phyloP scores from a whole-genome alignment of 2,888 invertebrate genomes.

The Dinocampus coccinellae region DNA sequence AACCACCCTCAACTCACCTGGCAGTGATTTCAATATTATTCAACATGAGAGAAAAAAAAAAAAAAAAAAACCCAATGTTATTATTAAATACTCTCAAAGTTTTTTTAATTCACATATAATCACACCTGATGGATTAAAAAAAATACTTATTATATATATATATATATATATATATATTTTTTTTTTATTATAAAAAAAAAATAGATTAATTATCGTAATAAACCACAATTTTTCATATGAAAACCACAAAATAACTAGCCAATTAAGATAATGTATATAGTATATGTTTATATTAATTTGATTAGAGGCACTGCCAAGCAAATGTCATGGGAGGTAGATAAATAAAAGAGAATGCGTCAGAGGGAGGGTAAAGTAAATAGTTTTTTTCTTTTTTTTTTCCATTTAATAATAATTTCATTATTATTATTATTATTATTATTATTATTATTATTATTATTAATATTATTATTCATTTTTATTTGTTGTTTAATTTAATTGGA shows the following conservation, averaged over 20 bases:
- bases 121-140: background rate
- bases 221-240: slow-evolving; percentile 1
- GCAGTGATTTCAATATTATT: slow-evolving; percentile 51
- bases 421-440: background rate
- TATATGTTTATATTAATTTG: slow-evolving; percentile 22
- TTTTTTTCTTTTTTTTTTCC: too few relatives aligned
- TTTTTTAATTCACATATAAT: too few relatives aligned
- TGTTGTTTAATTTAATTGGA: too few relatives aligned
- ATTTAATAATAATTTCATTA: slow-evolving; percentile 2
- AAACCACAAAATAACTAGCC: slow-evolving; percentile 10
- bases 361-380: slow-evolving; percentile 22
- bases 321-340: slow-evolving; percentile 47
- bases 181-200: background rate
- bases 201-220: slow-evolving; percentile 17
- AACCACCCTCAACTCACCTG: slow-evolving; percentile 57
- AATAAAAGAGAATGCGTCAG: slow-evolving; percentile 29
- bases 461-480: too few relatives aligned
- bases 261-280: background rate
- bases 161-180: background rate
- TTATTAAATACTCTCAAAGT: too few relatives aligned
- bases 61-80: slow-evolving; percentile 11
- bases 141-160: background rate
- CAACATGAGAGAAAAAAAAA: background rate
- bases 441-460: too few relatives aligned
- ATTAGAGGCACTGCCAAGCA: slow-evolving; percentile 59